Base-by-base conservation (phyloP, 2,797 vertebrate species). In the Botia kubotai region DNA sequence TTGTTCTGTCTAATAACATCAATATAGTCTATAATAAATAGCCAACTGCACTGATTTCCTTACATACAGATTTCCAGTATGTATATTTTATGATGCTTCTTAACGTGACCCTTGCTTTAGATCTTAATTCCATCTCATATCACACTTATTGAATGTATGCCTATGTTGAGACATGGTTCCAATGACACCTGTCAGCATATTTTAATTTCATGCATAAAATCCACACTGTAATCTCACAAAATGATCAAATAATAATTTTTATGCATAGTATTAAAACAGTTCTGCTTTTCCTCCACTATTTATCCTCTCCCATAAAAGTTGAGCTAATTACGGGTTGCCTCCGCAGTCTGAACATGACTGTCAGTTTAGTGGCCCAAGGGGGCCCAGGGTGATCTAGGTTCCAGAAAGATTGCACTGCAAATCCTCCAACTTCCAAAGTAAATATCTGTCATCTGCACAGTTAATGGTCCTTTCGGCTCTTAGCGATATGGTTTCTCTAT, bases 351-450 rank as follows among this genome's bases (percentile, higher is more conserved):
- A 77, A 71, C 63, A 70, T 65, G 17, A 72, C 43, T 72, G 19
- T 78, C 65, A 69, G 50, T 62, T 77, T 65, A 19, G 63, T 53
- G 65, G 55, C 50, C 69, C 17, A 4, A 70, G 72, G 23, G 23
- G 75, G 69, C 6, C 0, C 7, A 21, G 83, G 86, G 75, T 89
- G 82, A 90, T 81, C 50, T n/a, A 17, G 13, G 78, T 76, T 77
- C 84, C 69, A 67, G 58, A 0, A 46, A 87, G 89, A 92, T 91
- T 87, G 90, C 5, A 10, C 1, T 2, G 33, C 46, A 90, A 86
- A 90, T 89, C 88, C 69, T 78, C 13, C 84, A 82, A 87, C 87
- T 87, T 89, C 89, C 87, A 84, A 81, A 71, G 78, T 86, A 83
- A 86, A 87, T 81, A 84, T 75, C 82, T 83, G 82, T 85, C 85